phyloP scores from a whole-genome alignment of 2,888 invertebrate genomes.

The Nycteola revayana region DNA sequence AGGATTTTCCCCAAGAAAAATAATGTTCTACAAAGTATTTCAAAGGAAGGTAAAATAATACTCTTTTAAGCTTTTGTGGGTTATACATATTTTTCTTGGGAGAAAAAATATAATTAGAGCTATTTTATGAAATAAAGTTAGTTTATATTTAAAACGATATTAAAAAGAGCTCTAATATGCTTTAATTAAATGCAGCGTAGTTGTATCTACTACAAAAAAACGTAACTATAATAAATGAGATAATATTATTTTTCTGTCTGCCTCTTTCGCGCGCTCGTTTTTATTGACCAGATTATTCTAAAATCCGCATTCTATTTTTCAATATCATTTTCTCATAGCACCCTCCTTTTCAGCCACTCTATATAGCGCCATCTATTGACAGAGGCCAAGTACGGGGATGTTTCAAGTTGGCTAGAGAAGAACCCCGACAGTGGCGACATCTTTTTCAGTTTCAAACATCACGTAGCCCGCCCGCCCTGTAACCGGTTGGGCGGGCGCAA shows the following conservation, averaged over 20 bases:
- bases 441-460: constrained; percentile 28
- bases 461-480: constrained; percentile 18
- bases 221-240: too few relatives aligned
- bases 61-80: constrained; percentile 19
- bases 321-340: not conserved
- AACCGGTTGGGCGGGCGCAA: constrained; percentile 8
- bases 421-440: constrained; percentile 41
- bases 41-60: constrained; percentile 26
- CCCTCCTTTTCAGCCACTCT: not conserved
- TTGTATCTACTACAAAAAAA: too few relatives aligned
- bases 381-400: constrained; percentile 13
- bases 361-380: constrained; percentile 44
- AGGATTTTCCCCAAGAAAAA: constrained; percentile 20
- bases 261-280: too few relatives aligned
- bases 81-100: constrained; percentile 4
- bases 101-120: not conserved
- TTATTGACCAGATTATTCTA: too few relatives aligned
- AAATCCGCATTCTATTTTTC: too few relatives aligned
- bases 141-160: too few relatives aligned
- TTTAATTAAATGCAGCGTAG: too few relatives aligned
- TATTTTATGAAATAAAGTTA: too few relatives aligned
- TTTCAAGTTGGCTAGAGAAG: constrained; percentile 15
- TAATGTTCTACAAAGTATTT: constrained; percentile 24
- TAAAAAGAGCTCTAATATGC: too few relatives aligned
- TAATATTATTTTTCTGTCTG: too few relatives aligned